Base-by-base conservation (phyloP, 2,888 invertebrate genomes). In the Acronicta alni region DNA sequence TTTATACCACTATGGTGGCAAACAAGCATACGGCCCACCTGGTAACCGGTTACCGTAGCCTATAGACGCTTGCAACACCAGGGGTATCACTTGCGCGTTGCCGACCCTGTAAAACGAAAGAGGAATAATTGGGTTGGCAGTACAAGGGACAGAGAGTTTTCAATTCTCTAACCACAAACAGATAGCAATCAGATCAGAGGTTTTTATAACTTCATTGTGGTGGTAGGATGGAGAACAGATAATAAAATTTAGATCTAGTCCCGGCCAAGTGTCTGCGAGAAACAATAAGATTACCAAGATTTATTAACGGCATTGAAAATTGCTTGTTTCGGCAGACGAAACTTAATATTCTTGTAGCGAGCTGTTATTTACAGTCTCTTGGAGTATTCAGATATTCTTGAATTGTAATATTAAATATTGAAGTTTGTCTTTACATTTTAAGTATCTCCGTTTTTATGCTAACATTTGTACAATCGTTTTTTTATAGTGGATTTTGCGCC, bases 161-260 rank as follows among this genome's bases (percentile, higher is more conserved):
- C n/a, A n/a, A n/a, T n/a, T n/a, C n/a, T 44, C n/a, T 23, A 7
- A 2, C 1, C 15, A 35, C 8, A 23, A 38, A 43, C 35, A 1
- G 26, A 46, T 10, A 17, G 15, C n/a, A 17, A 9, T 14, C 18
- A 7, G 32, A 35, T n/a, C n/a, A 35, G 5, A 32, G n/a, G 6
- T 48, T 63, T 63, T 69, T 55, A 32, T 45, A 58, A 58, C 60
- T 72, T 42, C 38, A 35, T 30, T 53, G 14, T 35, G 23, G 37
- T 23, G 23, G 38, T 16, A 44, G 49, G 32, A 53, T 43, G 55
- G 48, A 35, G 44, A 14, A 37, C 51, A 49, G 70, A 61, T 70
- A 75, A 72, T 72, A 58, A 37, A 65, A 67, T 67, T 75, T 61
- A 57, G 60, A 65, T 57, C 56, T 43, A 57, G 56, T 55, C 57